Evolutionary conservation across 2,888 invertebrate genomes (phyloP).

Genomic region (Onthophagus sagittarius): DNA sequence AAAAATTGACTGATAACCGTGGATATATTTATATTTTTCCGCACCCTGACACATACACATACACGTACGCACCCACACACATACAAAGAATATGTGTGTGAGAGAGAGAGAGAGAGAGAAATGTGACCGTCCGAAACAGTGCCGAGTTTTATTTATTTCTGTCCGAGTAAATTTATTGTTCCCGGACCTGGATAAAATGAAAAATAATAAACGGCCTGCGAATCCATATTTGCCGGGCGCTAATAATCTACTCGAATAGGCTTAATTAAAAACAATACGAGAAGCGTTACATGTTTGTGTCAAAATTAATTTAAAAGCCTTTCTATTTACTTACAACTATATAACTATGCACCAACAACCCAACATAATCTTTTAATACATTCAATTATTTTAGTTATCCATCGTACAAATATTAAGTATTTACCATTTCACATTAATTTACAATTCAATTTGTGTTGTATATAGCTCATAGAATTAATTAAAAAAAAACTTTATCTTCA

Average conservation of each 20-base stretch:
- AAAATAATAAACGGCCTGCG: not conserved
- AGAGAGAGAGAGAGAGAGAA: no score
- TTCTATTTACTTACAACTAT: not conserved
- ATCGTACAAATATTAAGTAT: not conserved
- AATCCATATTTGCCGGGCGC: not conserved
- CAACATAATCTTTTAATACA: not conserved
- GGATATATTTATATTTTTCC: constrained; percentile 14
- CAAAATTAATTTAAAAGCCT: not conserved
- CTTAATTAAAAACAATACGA: not conserved
- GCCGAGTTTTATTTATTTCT: not conserved
- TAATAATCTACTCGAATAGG: not conserved
- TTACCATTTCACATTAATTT: not conserved
- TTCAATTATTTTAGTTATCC: not conserved
- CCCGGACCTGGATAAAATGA: not conserved
- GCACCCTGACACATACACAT: not conserved
- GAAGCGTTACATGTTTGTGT: not conserved
- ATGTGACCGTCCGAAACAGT: not conserved
- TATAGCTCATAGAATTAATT: not conserved
- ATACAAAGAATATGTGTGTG: constrained; percentile 11
- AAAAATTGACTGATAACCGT: constrained; percentile 21
- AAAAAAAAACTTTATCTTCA: not conserved
- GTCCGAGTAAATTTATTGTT: not conserved
- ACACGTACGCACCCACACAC: not conserved
- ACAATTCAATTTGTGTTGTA: not conserved
- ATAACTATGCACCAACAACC: not conserved